Conservation (phyloP, 2,888 invertebrate genomes). For the Parnassius apollo region DNA sequence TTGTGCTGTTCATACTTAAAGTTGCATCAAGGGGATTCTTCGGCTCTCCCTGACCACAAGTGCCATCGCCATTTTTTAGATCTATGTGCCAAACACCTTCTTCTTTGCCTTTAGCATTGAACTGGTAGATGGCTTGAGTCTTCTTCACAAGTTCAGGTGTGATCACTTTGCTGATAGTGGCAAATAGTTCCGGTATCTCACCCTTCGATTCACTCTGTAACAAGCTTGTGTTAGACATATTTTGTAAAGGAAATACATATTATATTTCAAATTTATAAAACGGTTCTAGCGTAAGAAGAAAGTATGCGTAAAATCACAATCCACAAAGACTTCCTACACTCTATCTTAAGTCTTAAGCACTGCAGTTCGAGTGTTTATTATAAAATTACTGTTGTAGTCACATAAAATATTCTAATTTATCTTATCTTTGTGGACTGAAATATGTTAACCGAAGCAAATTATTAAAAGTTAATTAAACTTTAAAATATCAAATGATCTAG, state of each 20-base stretch:
- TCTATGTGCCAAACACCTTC: slow-evolving; percentile 92
- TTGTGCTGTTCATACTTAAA: slow-evolving; percentile 89
- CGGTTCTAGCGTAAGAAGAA: too few relatives aligned
- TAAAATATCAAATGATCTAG: too few relatives aligned
- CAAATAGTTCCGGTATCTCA: slow-evolving; percentile 85
- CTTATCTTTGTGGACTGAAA: too few relatives aligned
- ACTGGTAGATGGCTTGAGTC: slow-evolving; percentile 92
- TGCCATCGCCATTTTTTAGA: slow-evolving; percentile 91
- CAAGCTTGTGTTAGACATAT: slow-evolving; percentile 1
- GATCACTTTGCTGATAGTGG: slow-evolving; percentile 85
- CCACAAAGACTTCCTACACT: too few relatives aligned
- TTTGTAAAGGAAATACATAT: background rate
- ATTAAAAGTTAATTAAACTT: too few relatives aligned
- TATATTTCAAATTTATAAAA: too few relatives aligned
- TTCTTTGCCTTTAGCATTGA: slow-evolving; percentile 90
- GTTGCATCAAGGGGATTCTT: slow-evolving; percentile 88
- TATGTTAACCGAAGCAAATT: too few relatives aligned
- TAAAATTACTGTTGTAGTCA: too few relatives aligned
- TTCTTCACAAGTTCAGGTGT: slow-evolving; percentile 89
- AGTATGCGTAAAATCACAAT: too few relatives aligned
- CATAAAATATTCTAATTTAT: too few relatives aligned
- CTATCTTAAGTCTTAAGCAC: too few relatives aligned
- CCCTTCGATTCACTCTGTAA: slow-evolving; percentile 51
- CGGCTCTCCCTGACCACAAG: slow-evolving; percentile 89
- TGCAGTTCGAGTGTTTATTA: too few relatives aligned